Evolutionary conservation across 2,888 invertebrate species (phyloP).

Genomic region (Cabera pusaria): DNA sequence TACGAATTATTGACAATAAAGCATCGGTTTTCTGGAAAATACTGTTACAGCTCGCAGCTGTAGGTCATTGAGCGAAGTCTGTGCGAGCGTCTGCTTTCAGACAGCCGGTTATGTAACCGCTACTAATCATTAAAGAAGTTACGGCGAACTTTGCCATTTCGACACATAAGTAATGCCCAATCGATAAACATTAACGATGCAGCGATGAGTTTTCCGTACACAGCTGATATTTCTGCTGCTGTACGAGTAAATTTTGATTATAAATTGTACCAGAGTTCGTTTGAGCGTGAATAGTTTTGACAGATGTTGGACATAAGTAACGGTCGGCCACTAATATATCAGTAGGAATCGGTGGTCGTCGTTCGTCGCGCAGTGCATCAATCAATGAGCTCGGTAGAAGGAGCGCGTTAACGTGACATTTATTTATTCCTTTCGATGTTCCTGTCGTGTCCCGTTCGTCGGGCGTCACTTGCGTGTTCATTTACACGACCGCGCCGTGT

Average conservation of each 20-base stretch:
- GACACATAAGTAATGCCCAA: constrained; percentile 19
- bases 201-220: background rate
- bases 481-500: constrained; percentile 65
- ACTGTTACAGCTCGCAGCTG: constrained; percentile 59
- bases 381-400: constrained; percentile 61
- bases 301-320: constrained; percentile 16
- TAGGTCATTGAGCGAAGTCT: constrained; percentile 50
- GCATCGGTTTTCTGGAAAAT: constrained; percentile 65
- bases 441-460: constrained; percentile 59
- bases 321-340: constrained; percentile 34
- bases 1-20: constrained; percentile 69
- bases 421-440: constrained; percentile 76
- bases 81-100: constrained; percentile 22
- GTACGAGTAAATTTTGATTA: background rate
- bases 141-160: constrained; percentile 24
- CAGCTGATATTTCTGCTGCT: background rate
- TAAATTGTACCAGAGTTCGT: background rate
- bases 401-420: constrained; percentile 68
- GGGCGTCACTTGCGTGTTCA: constrained; percentile 50
- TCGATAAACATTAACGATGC: constrained; percentile 7
- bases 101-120: constrained; percentile 16
- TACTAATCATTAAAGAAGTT: constrained; percentile 27
- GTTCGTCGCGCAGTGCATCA: constrained; percentile 63
- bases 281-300: constrained; percentile 13
- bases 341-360: constrained; percentile 44